A percentile compares a stretch with the other conserved stretches of the same genome.
Evolutionary conservation across 2,888 invertebrate genomes (phyloP).

Genomic region (Ypsolopha sequella): DNA sequence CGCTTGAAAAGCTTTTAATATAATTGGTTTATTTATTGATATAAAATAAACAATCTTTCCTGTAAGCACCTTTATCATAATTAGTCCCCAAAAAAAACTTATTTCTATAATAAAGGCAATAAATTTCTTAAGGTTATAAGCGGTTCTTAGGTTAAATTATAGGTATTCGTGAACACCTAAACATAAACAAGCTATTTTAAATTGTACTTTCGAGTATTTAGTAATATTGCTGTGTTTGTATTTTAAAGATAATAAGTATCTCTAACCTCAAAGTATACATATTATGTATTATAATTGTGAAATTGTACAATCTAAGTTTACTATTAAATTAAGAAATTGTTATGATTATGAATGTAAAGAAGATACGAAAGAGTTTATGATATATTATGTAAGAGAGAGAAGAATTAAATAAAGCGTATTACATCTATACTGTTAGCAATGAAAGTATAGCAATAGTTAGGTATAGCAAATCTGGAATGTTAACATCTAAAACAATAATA

Average conservation of each 20-base stretch:
- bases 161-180: neutral
- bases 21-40: neutral
- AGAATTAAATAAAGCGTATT: too few species aligned
- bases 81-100: too few species aligned
- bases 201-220: constrained; percentile 42
- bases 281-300: neutral
- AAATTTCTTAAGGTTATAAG: too few species aligned
- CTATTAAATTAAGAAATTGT: neutral
- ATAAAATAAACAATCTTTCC: neutral
- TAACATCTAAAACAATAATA: too few species aligned
- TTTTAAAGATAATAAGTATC: constrained; percentile 4
- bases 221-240: constrained; percentile 30
- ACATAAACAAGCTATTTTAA: constrained; percentile 6
- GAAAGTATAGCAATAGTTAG: too few species aligned
- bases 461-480: too few species aligned
- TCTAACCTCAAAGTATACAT: neutral
- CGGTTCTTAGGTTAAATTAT: neutral
- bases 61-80: too few species aligned
- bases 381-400: neutral
- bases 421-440: too few species aligned
- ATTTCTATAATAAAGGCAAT: too few species aligned
- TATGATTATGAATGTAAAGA: neutral
- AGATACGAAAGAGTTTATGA: neutral
- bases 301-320: neutral
- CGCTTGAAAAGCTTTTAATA: too few species aligned